Evolutionary conservation across 2,888 invertebrate species (phyloP).

Genomic region (Amblyjoppa fuscipennis): DNA sequence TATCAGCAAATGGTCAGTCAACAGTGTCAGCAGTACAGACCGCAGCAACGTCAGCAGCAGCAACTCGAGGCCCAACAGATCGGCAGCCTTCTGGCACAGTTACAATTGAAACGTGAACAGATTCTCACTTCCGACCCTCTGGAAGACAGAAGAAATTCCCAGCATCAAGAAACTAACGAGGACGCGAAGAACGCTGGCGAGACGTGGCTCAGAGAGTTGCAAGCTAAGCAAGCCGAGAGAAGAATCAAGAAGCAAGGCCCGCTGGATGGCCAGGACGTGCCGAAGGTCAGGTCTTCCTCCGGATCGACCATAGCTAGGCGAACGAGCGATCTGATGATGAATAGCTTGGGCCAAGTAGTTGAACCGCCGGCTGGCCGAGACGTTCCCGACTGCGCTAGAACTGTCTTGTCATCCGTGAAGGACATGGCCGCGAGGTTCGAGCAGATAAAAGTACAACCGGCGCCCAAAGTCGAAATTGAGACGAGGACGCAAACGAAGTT

Average conservation of each 20-base stretch:
- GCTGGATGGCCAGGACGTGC: slow-evolving; percentile 82
- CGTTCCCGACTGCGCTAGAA: slow-evolving; percentile 79
- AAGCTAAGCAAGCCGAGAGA: slow-evolving; percentile 91
- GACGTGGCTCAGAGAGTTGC: slow-evolving; percentile 92
- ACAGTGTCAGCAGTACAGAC: slow-evolving; percentile 55
- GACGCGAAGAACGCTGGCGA: slow-evolving; percentile 85
- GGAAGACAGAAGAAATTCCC: slow-evolving; percentile 76
- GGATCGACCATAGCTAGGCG: slow-evolving; percentile 78
- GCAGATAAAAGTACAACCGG: slow-evolving; percentile 84
- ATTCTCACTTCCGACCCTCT: slow-evolving; percentile 79
- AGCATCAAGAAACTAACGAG: slow-evolving; percentile 68
- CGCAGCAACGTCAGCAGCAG: slow-evolving; percentile 72
- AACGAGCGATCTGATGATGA: slow-evolving; percentile 82
- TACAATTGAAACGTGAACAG: slow-evolving; percentile 84
- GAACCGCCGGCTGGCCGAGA: slow-evolving; percentile 76
- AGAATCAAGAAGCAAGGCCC: slow-evolving; percentile 85
- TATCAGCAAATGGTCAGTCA: slow-evolving; percentile 61
- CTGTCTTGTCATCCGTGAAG: slow-evolving; percentile 87
- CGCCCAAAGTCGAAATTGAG: slow-evolving; percentile 77
- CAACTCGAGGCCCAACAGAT: slow-evolving; percentile 81
- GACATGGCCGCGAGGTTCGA: slow-evolving; percentile 95
- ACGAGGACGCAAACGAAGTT: slow-evolving; percentile 73
- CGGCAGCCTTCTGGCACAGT: slow-evolving; percentile 80
- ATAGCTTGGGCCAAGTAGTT: slow-evolving; percentile 72
- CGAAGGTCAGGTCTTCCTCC: slow-evolving; percentile 74